A percentile compares a stretch with the other conserved stretches of the same genome.
Evolutionary conservation across 1,140 invertebrate species (phyloP).

Genomic region (Reticulitermes speratus): DNA sequence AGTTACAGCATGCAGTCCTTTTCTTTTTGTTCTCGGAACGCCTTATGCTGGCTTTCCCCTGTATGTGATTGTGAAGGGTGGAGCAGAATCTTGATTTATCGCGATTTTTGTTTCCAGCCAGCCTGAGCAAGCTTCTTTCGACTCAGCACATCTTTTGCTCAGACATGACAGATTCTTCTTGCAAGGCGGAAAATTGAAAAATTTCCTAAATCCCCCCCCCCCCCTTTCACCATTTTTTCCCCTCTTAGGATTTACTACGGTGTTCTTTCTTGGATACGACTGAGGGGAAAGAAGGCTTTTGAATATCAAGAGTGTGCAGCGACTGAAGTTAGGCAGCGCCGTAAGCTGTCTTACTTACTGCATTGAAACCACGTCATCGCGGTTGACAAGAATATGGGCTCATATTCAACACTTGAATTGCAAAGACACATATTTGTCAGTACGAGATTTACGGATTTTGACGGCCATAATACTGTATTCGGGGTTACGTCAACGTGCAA

Average conservation of each 20-base stretch:
- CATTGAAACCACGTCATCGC: too few relatives aligned
- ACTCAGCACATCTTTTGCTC: background rate
- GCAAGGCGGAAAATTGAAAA: conserved; percentile 18
- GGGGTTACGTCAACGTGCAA: too few relatives aligned
- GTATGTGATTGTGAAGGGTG: background rate
- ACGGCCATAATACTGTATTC: too few relatives aligned
- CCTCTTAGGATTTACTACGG: background rate
- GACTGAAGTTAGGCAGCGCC: background rate
- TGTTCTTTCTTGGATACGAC: background rate
- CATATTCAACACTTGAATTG: too few relatives aligned
- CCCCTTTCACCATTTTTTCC: background rate
- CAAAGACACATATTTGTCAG: too few relatives aligned
- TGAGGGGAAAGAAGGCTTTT: background rate
- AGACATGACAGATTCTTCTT: conserved; percentile 16
- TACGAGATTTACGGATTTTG: too few relatives aligned
- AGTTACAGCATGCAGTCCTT: too few relatives aligned
- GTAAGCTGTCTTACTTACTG: too few relatives aligned
- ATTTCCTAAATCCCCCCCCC: background rate
- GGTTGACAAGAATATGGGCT: background rate
- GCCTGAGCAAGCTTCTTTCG: background rate
- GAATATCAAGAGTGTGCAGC: background rate
- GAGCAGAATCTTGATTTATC: background rate
- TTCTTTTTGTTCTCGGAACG: too few relatives aligned
- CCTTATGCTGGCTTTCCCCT: too few relatives aligned
- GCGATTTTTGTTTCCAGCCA: background rate